Percentiles rank a stretch among this genome's conserved stretches.
Evolutionary conservation across 2,888 invertebrate genomes (phyloP).

Genomic region (Gibbula magus): DNA sequence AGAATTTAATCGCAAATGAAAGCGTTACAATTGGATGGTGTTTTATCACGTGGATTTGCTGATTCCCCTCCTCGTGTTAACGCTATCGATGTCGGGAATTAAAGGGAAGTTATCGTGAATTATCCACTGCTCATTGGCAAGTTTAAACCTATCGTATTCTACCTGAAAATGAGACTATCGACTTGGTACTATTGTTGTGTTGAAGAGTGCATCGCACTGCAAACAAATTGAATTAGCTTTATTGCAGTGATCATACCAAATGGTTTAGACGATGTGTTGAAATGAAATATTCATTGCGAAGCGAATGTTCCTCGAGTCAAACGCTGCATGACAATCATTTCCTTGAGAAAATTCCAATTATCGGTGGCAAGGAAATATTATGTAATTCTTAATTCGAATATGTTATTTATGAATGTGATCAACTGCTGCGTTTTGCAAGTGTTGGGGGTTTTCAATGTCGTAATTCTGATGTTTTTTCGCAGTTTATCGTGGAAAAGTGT

Average conservation of each 20-base stretch:
- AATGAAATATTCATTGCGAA: constrained; percentile 40
- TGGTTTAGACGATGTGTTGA: constrained; percentile 31
- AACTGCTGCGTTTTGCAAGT: constrained; percentile 5
- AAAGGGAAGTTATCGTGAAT: constrained; percentile 10
- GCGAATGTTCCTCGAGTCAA: constrained; percentile 33
- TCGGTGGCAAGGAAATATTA: constrained; percentile 10
- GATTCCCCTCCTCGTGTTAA: neutral
- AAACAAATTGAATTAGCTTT: constrained; percentile 14
- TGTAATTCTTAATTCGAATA: constrained; percentile 17
- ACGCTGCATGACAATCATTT: neutral
- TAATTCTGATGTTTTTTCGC: neutral
- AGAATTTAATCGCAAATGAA: constrained; percentile 3
- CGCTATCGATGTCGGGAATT: constrained; percentile 13
- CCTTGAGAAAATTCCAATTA: constrained; percentile 9
- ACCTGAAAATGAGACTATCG: neutral
- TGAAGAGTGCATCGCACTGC: neutral
- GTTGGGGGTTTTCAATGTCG: neutral
- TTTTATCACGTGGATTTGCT: constrained; percentile 14
- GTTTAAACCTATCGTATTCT: neutral
- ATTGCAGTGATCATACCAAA: constrained; percentile 34
- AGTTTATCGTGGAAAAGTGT: neutral
- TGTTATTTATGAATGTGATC: constrained; percentile 3
- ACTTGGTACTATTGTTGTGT: neutral
- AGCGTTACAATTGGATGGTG: constrained; percentile 13
- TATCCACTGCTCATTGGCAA: neutral